phyloP scores from a whole-genome alignment of 1,140 invertebrate genomes.

The Microplitis mediator region DNA sequence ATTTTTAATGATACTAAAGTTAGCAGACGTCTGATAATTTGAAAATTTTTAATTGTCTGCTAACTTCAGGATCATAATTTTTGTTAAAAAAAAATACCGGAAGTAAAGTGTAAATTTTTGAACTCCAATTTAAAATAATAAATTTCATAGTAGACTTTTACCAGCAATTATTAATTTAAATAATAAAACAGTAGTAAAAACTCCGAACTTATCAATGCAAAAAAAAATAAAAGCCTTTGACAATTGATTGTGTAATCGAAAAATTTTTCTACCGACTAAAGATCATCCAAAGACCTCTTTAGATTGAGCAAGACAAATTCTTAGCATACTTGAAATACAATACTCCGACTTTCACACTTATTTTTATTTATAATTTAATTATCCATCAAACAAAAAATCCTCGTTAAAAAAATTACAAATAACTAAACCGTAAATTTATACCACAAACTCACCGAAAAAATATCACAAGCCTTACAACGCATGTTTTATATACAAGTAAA shows the following conservation, averaged over 20 bases:
- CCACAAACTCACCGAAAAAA: not conserved
- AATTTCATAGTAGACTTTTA: too few species aligned
- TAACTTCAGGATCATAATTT: too few species aligned
- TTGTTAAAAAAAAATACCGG: too few species aligned
- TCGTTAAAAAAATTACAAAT: not conserved
- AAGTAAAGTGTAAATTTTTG: too few species aligned
- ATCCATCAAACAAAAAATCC: not conserved
- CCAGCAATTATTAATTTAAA: not conserved
- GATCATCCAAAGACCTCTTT: not conserved
- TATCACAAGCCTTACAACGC: not conserved
- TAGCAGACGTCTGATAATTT: too few species aligned
- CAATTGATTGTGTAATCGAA: constrained; percentile 13
- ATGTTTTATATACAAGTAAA: not conserved
- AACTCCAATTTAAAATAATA: too few species aligned
- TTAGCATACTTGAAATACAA: constrained; percentile 7
- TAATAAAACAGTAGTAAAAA: constrained; percentile 4
- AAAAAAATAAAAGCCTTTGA: not conserved
- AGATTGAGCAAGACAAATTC: not conserved
- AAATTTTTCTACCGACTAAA: constrained; percentile 8
- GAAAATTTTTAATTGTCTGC: too few species aligned
- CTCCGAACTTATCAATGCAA: not conserved
- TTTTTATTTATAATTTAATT: not conserved
- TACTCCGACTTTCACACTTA: not conserved
- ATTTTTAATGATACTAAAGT: too few species aligned
- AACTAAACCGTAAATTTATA: too few species aligned